Evolutionary conservation across 2,797 vertebrate species (phyloP).

Genomic region (Numenius phaeopus): DNA sequence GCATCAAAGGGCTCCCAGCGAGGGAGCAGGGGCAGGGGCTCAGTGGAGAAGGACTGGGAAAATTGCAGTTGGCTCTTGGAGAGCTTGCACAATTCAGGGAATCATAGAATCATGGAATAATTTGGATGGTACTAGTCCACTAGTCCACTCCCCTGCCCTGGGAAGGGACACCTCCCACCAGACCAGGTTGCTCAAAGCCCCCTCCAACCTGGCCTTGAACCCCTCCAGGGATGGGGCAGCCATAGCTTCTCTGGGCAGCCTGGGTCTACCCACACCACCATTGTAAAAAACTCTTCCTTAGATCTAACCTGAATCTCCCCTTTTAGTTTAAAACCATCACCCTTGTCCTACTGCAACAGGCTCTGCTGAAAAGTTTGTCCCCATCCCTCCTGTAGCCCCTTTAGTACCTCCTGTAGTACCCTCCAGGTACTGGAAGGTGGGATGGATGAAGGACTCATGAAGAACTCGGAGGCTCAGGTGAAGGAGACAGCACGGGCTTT

Average conservation of each 20-base stretch:
- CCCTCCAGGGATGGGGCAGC: background rate
- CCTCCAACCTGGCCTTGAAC: background rate
- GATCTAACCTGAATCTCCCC: background rate
- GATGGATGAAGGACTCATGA: background rate
- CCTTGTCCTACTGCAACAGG: background rate
- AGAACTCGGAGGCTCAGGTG: background rate
- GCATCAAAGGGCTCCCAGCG: background rate
- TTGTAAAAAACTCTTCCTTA: background rate
- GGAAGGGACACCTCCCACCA: background rate
- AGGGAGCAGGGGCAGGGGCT: fast-evolving
- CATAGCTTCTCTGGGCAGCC: background rate
- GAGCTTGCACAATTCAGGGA: fast-evolving
- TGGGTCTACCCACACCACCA: background rate
- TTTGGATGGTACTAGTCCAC: background rate
- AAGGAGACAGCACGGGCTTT: background rate
- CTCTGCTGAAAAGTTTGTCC: background rate
- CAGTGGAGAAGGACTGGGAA: fast-evolving
- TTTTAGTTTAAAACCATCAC: background rate
- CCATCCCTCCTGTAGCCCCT: background rate
- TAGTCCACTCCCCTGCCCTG: background rate
- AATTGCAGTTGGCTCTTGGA: fast-evolving
- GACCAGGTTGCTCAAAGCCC: background rate
- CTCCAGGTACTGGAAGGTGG: background rate
- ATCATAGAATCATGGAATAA: background rate
- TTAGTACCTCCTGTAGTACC: too few species aligned